Evolutionary conservation across 2,797 vertebrate species (phyloP), one percentile per base, ranked within the genome.

Genomic region (Sebastes kiyomatsui): DNA sequence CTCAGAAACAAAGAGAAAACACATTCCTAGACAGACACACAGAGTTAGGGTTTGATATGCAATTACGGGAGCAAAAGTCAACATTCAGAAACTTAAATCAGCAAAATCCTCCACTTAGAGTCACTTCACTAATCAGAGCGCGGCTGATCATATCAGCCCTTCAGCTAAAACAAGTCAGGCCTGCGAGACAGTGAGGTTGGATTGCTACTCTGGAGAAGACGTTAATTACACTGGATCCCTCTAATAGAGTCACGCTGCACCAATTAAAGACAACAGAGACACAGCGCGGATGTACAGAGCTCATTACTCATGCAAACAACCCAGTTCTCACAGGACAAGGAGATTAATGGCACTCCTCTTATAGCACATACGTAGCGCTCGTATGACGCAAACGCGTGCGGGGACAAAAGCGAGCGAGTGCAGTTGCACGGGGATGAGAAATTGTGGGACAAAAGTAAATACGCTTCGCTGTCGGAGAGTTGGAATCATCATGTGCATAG

Each of bases 251-350:
- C 92, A 87, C 79, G 54, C 84, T 61, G 85, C 84, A 90, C 83
- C 93, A 94, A 94, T 95, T 94, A 94, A 89, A 89, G 88, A 90
- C 90, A 89, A 90, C 84, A 87, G 88, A 87, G 87, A 88, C 88
- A 82, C 83, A 18, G 84, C 32, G 59, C 23, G 22, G 86, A 93
- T 18, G 27, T 89, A 85, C 69, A 73, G 88, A 91, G 80, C 92
- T 93, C 93, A 93, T 95, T 95, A 95, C 86, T 87, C 83, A 91
- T 72, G 79, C 86, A 94, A 92, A 91, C 90, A 91, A 69, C 88
- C 60, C 59, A 54, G 88, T 76, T 89, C 92, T 79, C 90, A 3
- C 23, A 78, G 87, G 90, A 90, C 74, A 75, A 10, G 22, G 70
- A 93, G 90, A 94, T 92, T 88, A 92, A 94, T 94, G 90, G 80